Evolutionary conservation across 1,140 invertebrate species (phyloP), one percentile per base, ranked within the genome.

Genomic region (Galendromus occidentalis): DNA sequence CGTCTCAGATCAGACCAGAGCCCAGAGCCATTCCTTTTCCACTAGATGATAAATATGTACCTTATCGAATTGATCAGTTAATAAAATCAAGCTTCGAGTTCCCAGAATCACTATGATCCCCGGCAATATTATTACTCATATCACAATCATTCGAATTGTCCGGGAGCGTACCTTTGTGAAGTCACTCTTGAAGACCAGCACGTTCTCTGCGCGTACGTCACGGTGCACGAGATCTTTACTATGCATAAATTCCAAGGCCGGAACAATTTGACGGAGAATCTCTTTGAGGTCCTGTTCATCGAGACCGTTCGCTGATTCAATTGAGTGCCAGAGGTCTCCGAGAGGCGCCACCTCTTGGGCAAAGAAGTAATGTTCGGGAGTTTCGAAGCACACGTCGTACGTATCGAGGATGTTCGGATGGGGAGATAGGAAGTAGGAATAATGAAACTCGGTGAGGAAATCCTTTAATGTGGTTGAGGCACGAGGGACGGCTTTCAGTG

Each of bases 211-310:
- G 51, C 71, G 68, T 12, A 94, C 84, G 74, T 94, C 89, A 25
- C 90, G 79, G 75, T 94, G 91, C 22, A 93, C 90, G 47, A 97
- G 77, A 70, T 91, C 86, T 76, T 91, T 85, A 44, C 83, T 84
- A 76, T 97, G 93, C 73, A 98, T 85, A 74, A 91, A 82, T 71
- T 96, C 91, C 66, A 97, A 79, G 0, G 92, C 93, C 0, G 91
- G 85, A 6, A 88, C 84, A 66, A 96, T 76, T 76, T 90, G 76
- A 67, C 72, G 71, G 7, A 74, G 69, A 7, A 79, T 71, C 42
- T 67, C 64, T 72, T 79, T 79, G n/a, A 75, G 72, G 67, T 76
- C 72, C 29, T 70, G 67, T 69, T 79, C 77, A 6, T 72, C 67
- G 68, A 79, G 70, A 6, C 76, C 77, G 17, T 63, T 66, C 1